These are phyloP conservation scores for Tamias sibiricus DNA, from an alignment of 2,113 vertebrate genomes.

Conservation along the genomic window DNA sequence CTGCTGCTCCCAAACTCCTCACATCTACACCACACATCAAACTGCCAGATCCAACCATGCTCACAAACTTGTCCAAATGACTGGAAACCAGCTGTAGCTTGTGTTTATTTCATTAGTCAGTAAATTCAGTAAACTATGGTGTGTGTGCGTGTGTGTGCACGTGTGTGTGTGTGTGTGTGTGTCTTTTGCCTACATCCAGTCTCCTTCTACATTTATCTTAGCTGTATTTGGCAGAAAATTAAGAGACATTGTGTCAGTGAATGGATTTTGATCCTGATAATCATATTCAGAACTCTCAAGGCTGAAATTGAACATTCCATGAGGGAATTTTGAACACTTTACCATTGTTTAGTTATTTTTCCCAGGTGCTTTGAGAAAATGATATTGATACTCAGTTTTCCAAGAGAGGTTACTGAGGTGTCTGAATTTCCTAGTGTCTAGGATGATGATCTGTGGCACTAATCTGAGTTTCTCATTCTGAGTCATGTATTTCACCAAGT, in stretches of 20 bases:
- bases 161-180: background rate
- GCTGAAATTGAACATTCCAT: slow-evolving; percentile 39
- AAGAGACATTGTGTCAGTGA: background rate
- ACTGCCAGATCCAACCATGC: background rate
- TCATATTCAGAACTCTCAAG: slow-evolving; percentile 18
- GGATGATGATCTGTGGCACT: background rate
- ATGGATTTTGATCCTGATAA: background rate
- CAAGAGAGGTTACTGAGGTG: slow-evolving; percentile 46
- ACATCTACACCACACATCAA: slow-evolving; percentile 41
- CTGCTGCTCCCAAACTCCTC: slow-evolving; percentile 8
- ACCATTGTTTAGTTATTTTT: slow-evolving; percentile 64
- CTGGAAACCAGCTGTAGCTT: slow-evolving; percentile 34
- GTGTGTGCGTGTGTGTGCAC: background rate
- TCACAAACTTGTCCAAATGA: background rate
- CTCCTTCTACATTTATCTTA: background rate
- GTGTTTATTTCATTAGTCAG: slow-evolving; percentile 7
- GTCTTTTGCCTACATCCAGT: background rate
- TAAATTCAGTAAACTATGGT: background rate
- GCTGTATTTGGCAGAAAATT: background rate
- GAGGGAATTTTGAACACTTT: slow-evolving; percentile 52
- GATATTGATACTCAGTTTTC: slow-evolving; percentile 12
- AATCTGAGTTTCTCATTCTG: slow-evolving; percentile 73
- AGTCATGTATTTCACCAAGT: slow-evolving; percentile 57
- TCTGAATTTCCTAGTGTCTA: slow-evolving; percentile 21
- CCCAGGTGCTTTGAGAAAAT: slow-evolving; percentile 52